Evolutionary conservation across 2,888 invertebrate genomes (phyloP), one percentile per base, ranked within the genome.

Genomic region (Andricus quercusramuli): DNA sequence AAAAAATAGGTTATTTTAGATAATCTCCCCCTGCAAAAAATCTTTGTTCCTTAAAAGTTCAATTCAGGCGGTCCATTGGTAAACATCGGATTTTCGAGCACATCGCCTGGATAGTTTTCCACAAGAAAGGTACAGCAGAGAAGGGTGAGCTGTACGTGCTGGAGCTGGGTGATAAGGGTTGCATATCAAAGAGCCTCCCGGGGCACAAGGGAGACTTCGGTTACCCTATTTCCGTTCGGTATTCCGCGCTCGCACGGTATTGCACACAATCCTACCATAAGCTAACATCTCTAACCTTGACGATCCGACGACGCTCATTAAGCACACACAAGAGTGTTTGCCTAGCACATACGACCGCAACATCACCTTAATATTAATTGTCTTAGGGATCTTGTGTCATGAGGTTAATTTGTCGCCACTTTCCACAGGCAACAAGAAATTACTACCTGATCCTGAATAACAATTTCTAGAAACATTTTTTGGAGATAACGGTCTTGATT

Each of bases 331-430:
- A 22, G 51, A 70, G 41, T 78, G 77, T 81, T 77, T 78, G 22
- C 3, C 59, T 4, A 59, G 59, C 59, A 59, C 22, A 59, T 59
- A 59, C 59, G 13, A 59, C 76, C 85, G 79, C 67, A 77, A 80
- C 83, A 83, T 83, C 82, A 85, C 84, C 84, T 82, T 83, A 83
- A 80, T 79, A 86, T 86, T 85, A 84, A 86, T 86, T 84, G 83
- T 83, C 82, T 79, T 51, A 80, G 78, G 82, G 83, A 82, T 84
- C 68, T 82, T 78, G 78, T 76, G 80, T 78, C 83, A 82, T 78
- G 83, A 80, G 80, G 83, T 82, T 83, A 84, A 85, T 85, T 84
- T 84, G 84, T 85, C 79, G 84, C 82, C 81, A 66, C 25, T 37
- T 78, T 47, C 51, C 56, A 20, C 20, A 20, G 65, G 65, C 17